phyloP scores from a whole-genome alignment of 2,797 vertebrate species.

The Syngnathus rostellatus region DNA sequence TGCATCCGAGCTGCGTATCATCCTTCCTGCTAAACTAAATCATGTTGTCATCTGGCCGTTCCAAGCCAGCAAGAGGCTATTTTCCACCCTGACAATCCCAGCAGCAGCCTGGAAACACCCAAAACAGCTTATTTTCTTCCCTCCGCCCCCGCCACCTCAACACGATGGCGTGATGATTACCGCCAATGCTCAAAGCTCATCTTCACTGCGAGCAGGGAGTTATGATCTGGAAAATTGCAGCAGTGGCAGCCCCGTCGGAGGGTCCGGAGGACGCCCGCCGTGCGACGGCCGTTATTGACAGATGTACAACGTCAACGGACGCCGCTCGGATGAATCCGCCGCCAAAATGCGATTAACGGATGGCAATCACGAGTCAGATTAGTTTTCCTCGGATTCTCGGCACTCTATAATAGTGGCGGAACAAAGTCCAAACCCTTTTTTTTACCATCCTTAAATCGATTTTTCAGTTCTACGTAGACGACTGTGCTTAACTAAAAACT shows the following conservation, averaged over 20 bases:
- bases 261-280: background rate
- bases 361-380: slow-evolving; percentile 65
- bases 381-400: slow-evolving; percentile 45
- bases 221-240: slow-evolving; percentile 24
- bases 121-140: slow-evolving; percentile 36
- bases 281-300: slow-evolving; percentile 32
- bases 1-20: slow-evolving; percentile 37
- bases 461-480: background rate
- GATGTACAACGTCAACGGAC: slow-evolving; percentile 47
- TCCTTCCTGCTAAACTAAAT: slow-evolving; percentile 39
- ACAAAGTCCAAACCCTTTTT: slow-evolving; percentile 50
- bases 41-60: slow-evolving; percentile 35
- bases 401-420: background rate
- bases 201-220: slow-evolving; percentile 26
- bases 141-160: slow-evolving; percentile 13
- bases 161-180: slow-evolving; percentile 54
- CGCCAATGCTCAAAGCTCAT: slow-evolving; percentile 32
- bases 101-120: slow-evolving; percentile 11
- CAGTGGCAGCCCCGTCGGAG: slow-evolving; percentile 32
- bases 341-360: slow-evolving; percentile 52
- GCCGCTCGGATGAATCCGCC: slow-evolving; percentile 46
- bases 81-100: slow-evolving; percentile 29
- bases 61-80: slow-evolving; percentile 33
- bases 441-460: background rate
- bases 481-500: too few species aligned